Percentiles rank a stretch among this genome's conserved stretches.
Conservation (phyloP, 2,113 vertebrate species). For the Mastomys natalensis region DNA sequence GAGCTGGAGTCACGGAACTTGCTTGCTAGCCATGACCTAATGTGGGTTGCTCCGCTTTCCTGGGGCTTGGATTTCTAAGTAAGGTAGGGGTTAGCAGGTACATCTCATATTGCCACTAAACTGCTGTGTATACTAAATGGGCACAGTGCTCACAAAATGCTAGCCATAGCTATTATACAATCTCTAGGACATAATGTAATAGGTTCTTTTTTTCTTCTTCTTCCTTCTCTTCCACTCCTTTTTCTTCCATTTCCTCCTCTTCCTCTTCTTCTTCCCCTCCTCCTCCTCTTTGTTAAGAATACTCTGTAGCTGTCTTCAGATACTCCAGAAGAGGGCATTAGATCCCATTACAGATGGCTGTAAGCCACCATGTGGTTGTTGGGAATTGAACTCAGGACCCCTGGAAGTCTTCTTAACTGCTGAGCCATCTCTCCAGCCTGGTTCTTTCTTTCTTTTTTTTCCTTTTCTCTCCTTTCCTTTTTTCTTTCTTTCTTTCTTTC, state of each 20-base stretch:
- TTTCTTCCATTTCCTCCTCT: too few relatives aligned
- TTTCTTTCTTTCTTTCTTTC: too few relatives aligned
- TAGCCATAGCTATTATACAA: background rate
- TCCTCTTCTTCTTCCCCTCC: too few relatives aligned
- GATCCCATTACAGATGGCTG: too few relatives aligned
- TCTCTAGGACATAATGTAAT: background rate
- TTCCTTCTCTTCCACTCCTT: too few relatives aligned
- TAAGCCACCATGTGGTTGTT: too few relatives aligned
- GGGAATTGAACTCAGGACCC: too few relatives aligned
- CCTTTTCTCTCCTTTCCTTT: too few relatives aligned
- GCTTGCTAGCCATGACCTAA: background rate
- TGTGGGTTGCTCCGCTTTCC: background rate
- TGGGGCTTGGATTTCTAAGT: background rate
- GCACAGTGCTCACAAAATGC: background rate
- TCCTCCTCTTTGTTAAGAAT: too few relatives aligned
- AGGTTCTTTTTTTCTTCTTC: background rate
- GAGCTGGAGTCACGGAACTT: background rate
- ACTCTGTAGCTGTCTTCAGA: background rate
- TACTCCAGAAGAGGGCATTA: too few relatives aligned
- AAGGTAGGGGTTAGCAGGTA: background rate
- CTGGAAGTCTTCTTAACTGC: too few relatives aligned
- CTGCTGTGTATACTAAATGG: background rate
- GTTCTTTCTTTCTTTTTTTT: background rate
- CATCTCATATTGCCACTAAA: background rate
- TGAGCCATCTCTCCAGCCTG: too few relatives aligned